Conservation (phyloP, 1,140 invertebrate genomes). For the Drosophila saltans region DNA sequence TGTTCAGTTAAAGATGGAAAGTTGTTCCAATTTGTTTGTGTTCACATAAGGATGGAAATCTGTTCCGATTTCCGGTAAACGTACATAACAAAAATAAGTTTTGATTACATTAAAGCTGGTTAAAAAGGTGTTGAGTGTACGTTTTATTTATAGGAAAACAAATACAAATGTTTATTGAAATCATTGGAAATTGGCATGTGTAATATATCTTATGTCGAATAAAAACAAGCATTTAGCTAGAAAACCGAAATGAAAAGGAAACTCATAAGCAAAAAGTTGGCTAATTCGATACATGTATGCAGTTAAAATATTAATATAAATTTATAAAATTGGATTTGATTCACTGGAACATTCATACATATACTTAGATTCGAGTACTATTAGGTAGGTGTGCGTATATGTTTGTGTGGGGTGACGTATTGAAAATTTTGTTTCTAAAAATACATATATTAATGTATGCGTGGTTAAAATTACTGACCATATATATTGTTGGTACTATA, state of each 20-base stretch:
- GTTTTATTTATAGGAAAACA: conserved; percentile 42
- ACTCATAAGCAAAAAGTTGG: conserved; percentile 46
- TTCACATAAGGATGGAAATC: no score
- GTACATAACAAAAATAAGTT: not conserved
- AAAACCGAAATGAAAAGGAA: conserved; percentile 51
- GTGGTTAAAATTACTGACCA: conserved; percentile 44
- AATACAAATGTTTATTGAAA: conserved; percentile 3
- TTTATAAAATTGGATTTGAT: conserved; percentile 41
- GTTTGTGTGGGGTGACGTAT: not conserved
- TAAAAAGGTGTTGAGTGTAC: not conserved
- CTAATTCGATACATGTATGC: conserved; percentile 32
- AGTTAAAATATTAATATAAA: conserved; percentile 1
- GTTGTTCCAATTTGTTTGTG: no score
- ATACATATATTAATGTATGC: conserved; percentile 40
- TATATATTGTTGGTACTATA: conserved; percentile 54
- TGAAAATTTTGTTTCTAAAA: conserved; percentile 52
- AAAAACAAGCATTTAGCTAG: conserved; percentile 68
- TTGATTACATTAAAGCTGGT: not conserved
- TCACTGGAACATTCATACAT: conserved; percentile 39
- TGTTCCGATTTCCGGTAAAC: no score
- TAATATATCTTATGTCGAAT: conserved; percentile 19
- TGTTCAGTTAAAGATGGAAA: no score
- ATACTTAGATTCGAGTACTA: conserved; percentile 40
- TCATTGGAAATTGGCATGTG: conserved; percentile 7
- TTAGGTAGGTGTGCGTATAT: not conserved